Evolutionary conservation across 1,140 invertebrate genomes (phyloP).

Genomic region (Octopus bimaculoides): DNA sequence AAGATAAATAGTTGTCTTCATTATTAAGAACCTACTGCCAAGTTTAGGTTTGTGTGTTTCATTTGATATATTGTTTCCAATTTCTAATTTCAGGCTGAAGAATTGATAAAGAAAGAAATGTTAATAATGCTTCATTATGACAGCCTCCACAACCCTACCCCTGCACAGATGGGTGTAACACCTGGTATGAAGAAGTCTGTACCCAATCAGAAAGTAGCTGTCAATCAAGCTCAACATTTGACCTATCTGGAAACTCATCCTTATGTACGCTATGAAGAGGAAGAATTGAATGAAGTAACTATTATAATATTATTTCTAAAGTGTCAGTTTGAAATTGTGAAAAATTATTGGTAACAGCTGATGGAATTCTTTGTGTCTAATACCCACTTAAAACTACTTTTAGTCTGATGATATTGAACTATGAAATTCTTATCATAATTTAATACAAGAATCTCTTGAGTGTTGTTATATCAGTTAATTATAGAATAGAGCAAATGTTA

Average conservation of each 20-base stretch:
- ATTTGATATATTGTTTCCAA: neutral
- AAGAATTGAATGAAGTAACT: constrained; percentile 69
- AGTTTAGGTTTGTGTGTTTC: neutral
- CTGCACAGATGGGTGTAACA: constrained; percentile 47
- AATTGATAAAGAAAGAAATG: constrained; percentile 97
- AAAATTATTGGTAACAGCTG: too few relatives aligned
- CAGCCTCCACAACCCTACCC: constrained; percentile 59
- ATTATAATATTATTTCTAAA: too few relatives aligned
- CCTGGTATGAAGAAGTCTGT: constrained; percentile 49
- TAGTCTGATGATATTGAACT: too few relatives aligned
- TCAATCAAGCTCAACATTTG: constrained; percentile 69
- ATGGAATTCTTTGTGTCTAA: too few relatives aligned
- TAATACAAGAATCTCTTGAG: too few relatives aligned
- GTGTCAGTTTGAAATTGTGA: too few relatives aligned
- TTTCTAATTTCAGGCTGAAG: constrained; percentile 73
- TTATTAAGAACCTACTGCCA: too few relatives aligned
- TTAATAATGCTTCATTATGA: constrained; percentile 92
- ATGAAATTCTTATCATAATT: too few relatives aligned
- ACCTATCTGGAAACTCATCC: constrained; percentile 82
- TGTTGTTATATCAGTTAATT: too few relatives aligned
- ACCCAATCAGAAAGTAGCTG: constrained; percentile 47
- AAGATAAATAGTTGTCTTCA: too few relatives aligned
- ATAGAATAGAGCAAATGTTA: too few relatives aligned
- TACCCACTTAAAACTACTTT: too few relatives aligned
- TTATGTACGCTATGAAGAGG: constrained; percentile 71